A percentile compares a stretch with the other conserved stretches of the same genome.
These are phyloP conservation scores for Emmelina monodactyla DNA, from an alignment of 2,888 invertebrate genomes.

Conservation along the genomic window DNA sequence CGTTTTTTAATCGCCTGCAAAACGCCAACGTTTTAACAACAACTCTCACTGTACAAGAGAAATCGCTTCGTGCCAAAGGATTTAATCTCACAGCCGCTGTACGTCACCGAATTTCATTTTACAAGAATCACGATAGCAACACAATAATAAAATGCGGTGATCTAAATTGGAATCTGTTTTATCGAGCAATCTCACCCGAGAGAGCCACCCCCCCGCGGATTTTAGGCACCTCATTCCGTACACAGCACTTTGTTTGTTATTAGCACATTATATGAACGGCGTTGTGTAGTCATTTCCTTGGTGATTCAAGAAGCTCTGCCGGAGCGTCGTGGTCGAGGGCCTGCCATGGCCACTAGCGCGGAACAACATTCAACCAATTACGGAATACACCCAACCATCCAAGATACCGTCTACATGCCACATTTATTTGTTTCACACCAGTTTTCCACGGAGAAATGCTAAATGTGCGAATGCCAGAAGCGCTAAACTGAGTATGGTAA, in stretches of 20 bases:
- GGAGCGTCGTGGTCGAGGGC: slow-evolving; percentile 42
- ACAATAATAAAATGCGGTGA: slow-evolving; percentile 39
- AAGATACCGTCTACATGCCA: too few species aligned
- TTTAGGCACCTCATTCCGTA: slow-evolving; percentile 61
- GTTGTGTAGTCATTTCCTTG: too few species aligned
- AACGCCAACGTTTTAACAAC: slow-evolving; percentile 14
- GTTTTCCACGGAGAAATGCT: slow-evolving; percentile 10
- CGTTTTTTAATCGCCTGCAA: slow-evolving; percentile 60
- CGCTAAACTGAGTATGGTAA: slow-evolving; percentile 27
- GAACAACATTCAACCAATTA: slow-evolving; percentile 59
- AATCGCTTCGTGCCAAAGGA: too few species aligned
- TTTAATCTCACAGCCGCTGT: too few species aligned
- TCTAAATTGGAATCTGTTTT: slow-evolving; percentile 60
- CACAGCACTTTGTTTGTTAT: slow-evolving; percentile 34
- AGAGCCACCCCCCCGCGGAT: slow-evolving; percentile 60
- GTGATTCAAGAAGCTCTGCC: slow-evolving; percentile 43
- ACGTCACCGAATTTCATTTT: too few species aligned
- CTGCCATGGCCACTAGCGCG: slow-evolving; percentile 56
- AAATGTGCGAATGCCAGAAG: slow-evolving; percentile 21
- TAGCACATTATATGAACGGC: too few species aligned
- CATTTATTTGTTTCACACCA: slow-evolving; percentile 21
- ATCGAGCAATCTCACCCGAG: slow-evolving; percentile 59
- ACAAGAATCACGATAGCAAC: too few species aligned
- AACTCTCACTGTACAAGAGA: slow-evolving; percentile 4
- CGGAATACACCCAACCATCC: too few species aligned